A percentile compares a stretch with the other conserved stretches of the same genome.
Evolutionary conservation across 2,888 invertebrate species (phyloP).

Genomic region (Encarsia formosa): DNA sequence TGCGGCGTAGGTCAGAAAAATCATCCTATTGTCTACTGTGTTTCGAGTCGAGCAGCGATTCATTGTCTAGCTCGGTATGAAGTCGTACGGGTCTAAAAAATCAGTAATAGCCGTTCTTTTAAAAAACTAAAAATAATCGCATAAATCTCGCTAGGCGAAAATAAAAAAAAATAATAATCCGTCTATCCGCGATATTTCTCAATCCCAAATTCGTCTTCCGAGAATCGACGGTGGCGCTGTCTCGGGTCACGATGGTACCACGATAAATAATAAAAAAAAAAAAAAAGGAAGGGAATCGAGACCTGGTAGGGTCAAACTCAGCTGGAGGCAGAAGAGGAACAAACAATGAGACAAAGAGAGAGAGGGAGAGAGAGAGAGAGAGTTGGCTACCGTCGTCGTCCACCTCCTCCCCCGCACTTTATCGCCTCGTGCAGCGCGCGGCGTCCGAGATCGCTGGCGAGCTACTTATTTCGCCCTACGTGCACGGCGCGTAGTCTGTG

Average conservation of each 20-base stretch:
- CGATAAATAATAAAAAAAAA: too few relatives aligned
- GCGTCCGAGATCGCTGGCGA: too few relatives aligned
- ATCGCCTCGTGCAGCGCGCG: slow-evolving; percentile 9
- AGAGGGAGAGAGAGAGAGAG: slow-evolving; percentile 3
- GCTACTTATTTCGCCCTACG: slow-evolving; percentile 20
- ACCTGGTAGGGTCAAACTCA: neutral
- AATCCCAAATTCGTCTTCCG: neutral
- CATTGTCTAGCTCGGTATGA: slow-evolving; percentile 10
- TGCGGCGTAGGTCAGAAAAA: slow-evolving; percentile 11
- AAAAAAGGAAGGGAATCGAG: neutral
- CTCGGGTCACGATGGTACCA: too few relatives aligned
- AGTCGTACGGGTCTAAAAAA: neutral
- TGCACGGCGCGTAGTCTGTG: neutral
- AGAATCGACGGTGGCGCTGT: neutral
- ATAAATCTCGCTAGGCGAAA: neutral
- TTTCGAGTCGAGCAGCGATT: slow-evolving; percentile 14
- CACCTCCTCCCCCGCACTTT: slow-evolving; percentile 18
- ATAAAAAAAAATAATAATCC: neutral
- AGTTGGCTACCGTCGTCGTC: neutral
- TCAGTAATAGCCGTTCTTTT: slow-evolving; percentile 7
- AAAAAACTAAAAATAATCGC: slow-evolving; percentile 1
- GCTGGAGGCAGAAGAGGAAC: slow-evolving; percentile 9
- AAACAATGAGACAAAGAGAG: slow-evolving; percentile 28
- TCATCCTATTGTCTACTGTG: slow-evolving; percentile 18
- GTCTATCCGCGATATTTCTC: neutral